Percentiles rank a stretch among this genome's conserved stretches.
Evolutionary conservation across 2,113 vertebrate genomes (phyloP).

Genomic region (Sphaerodactylus townsendi): DNA sequence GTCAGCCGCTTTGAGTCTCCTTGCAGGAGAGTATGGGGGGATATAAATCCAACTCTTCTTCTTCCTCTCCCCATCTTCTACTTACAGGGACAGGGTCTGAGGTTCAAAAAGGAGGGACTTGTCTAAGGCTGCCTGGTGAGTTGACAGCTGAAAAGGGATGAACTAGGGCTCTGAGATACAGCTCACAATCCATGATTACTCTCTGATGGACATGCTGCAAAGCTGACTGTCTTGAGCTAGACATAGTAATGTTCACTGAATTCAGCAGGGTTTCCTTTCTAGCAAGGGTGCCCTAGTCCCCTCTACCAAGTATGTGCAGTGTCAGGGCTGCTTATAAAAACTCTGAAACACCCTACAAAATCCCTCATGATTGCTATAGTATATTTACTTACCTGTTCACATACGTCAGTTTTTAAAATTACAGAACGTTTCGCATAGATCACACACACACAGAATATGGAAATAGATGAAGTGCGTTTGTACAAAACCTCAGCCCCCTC

Average conservation of each 20-base stretch:
- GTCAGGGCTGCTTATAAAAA: not conserved
- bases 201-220: not conserved
- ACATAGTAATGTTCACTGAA: not conserved
- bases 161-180: not conserved
- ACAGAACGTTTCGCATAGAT: not conserved
- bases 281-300: no score
- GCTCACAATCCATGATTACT: not conserved
- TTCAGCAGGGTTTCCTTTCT: no score
- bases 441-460: not conserved
- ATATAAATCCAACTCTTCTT: no score
- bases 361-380: no score
- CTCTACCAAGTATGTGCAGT: no score
- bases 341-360: not conserved
- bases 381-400: no score
- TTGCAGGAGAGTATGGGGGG: no score
- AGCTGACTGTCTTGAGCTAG: no score
- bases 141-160: not conserved
- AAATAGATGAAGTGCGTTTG: not conserved
- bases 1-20: no score
- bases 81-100: not conserved
- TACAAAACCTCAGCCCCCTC: conserved; percentile 5
- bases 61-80: no score
- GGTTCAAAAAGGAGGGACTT: not conserved
- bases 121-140: not conserved
- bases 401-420: not conserved